These are phyloP conservation scores for Discoglossus pictus DNA, from an alignment of 2,797 vertebrate genomes.

Conservation along the genomic window DNA sequence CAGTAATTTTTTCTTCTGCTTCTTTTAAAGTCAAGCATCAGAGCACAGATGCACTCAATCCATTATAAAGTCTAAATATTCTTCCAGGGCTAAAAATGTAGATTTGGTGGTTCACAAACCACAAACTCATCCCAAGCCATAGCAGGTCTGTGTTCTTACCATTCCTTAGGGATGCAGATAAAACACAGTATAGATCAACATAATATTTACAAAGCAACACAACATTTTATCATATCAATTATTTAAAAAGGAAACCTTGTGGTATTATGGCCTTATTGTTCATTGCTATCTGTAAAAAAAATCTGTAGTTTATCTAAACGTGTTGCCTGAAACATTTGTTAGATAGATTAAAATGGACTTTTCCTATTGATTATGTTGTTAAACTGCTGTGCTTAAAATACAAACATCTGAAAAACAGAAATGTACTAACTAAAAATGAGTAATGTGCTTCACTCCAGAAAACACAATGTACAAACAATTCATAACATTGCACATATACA, in stretches of 20 bases:
- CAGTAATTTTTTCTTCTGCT: constrained; percentile 17
- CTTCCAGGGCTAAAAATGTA: constrained; percentile 29
- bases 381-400: not conserved
- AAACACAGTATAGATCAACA: constrained; percentile 53
- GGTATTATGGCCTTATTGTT: too few relatives aligned
- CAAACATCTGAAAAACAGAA: not conserved
- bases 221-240: too few relatives aligned
- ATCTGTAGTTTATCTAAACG: too few relatives aligned
- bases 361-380: not conserved
- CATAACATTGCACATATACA: not conserved
- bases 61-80: not conserved
- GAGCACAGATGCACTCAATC: constrained; percentile 18
- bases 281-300: too few relatives aligned
- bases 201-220: too few relatives aligned
- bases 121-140: constrained; percentile 59
- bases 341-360: not conserved
- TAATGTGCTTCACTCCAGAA: not conserved
- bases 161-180: constrained; percentile 53
- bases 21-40: constrained; percentile 36
- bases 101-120: constrained; percentile 56
- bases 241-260: too few relatives aligned
- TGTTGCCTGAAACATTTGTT: not conserved
- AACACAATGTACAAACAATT: not conserved
- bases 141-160: constrained; percentile 55
- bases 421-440: not conserved